Evolutionary conservation across 2,888 invertebrate genomes (phyloP).

Genomic region (Smittia aterrima): DNA sequence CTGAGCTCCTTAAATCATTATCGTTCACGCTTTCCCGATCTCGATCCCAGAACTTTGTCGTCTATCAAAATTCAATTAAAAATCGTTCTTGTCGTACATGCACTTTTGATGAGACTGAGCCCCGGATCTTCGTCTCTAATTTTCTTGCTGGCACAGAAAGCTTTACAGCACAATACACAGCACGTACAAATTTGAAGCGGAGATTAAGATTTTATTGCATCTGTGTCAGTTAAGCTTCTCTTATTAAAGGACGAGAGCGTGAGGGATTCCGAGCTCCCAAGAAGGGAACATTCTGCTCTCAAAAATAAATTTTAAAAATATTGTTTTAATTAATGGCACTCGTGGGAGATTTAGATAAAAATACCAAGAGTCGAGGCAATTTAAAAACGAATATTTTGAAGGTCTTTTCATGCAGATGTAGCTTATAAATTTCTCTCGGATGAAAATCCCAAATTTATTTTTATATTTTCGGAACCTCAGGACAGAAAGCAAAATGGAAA

Average conservation of each 20-base stretch:
- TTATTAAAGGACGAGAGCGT: background rate
- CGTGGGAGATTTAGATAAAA: constrained; percentile 1
- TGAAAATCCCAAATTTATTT: too few relatives aligned
- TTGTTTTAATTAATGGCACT: constrained; percentile 9
- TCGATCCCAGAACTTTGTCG: background rate
- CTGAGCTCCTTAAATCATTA: background rate
- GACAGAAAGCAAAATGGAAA: too few relatives aligned
- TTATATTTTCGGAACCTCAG: background rate
- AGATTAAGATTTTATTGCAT: constrained; percentile 32
- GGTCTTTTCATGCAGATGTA: too few relatives aligned
- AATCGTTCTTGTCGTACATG: background rate
- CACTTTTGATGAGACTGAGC: background rate
- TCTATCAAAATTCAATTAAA: constrained; percentile 40
- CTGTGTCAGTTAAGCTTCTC: background rate
- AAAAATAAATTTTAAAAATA: constrained; percentile 14
- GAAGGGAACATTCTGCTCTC: background rate
- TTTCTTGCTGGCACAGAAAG: background rate
- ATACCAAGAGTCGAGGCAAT: background rate
- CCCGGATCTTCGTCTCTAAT: background rate
- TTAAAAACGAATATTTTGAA: background rate
- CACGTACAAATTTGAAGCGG: constrained; percentile 2
- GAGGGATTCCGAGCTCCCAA: background rate
- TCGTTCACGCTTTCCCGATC: constrained; percentile 1
- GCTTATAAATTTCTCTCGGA: too few relatives aligned
- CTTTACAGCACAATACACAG: constrained; percentile 3